phyloP scores from a whole-genome alignment of 2,113 vertebrate genomes.

The Agapornis roseicollis region DNA sequence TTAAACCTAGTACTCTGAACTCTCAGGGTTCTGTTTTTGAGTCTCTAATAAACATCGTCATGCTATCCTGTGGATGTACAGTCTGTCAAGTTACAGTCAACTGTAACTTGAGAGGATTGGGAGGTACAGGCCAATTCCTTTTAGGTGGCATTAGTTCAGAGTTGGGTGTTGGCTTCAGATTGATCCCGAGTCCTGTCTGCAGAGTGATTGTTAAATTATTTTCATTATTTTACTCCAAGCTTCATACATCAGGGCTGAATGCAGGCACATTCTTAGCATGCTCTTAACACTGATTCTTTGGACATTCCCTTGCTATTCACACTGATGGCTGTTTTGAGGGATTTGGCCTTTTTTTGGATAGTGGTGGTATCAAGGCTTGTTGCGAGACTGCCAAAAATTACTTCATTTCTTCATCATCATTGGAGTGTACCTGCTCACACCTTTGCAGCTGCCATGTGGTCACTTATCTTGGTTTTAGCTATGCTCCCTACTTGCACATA shows the following conservation, averaged over 20 bases:
- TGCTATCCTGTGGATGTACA: background rate
- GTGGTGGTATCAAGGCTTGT: background rate
- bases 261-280: accelerated
- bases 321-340: background rate
- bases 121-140: background rate
- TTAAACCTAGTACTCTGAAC: no score
- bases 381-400: background rate
- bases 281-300: background rate
- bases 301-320: background rate
- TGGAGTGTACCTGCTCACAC: accelerated
- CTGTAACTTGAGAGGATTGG: background rate
- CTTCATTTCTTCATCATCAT: accelerated
- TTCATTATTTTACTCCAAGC: background rate
- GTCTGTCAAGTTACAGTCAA: background rate
- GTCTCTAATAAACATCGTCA: background rate
- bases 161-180: background rate
- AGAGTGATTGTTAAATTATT: background rate
- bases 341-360: background rate
- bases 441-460: background rate
- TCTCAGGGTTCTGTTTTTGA: background rate
- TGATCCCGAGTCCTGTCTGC: background rate
- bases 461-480: background rate
- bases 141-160: background rate
- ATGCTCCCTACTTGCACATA: background rate
- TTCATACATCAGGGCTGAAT: background rate